These are phyloP conservation scores for Linnaemya tessellans DNA, from an alignment of 2,888 invertebrate genomes.

Conservation along the genomic window DNA sequence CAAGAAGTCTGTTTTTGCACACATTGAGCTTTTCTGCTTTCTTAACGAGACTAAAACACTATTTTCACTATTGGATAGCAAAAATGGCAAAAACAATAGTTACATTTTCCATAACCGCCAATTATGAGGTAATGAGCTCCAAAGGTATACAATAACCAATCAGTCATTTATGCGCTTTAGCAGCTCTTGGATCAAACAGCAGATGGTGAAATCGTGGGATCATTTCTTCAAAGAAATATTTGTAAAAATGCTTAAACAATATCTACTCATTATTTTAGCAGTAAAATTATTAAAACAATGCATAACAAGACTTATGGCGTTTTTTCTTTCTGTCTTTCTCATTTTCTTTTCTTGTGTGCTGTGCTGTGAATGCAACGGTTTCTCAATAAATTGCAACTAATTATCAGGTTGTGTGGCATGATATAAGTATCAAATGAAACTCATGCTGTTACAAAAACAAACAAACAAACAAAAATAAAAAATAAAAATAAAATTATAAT, in stretches of 20 bases:
- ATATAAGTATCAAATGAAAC: not conserved
- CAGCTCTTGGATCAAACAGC: slow-evolving; percentile 28
- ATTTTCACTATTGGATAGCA: slow-evolving; percentile 34
- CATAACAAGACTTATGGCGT: not conserved
- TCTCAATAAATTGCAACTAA: slow-evolving; percentile 42
- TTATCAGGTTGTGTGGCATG: slow-evolving; percentile 17
- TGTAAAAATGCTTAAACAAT: slow-evolving; percentile 41
- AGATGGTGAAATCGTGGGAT: slow-evolving; percentile 72
- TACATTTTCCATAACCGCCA: slow-evolving; percentile 69
- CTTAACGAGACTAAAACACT: slow-evolving; percentile 41
- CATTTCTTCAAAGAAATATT: slow-evolving; percentile 50
- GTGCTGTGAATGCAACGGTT: not conserved
- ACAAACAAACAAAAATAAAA: too few species aligned
- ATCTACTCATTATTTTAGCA: slow-evolving; percentile 30
- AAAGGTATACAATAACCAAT: slow-evolving; percentile 71
- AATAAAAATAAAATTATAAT: not conserved
- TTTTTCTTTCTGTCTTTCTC: too few species aligned
- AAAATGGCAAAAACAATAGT: slow-evolving; percentile 57
- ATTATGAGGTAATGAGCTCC: slow-evolving; percentile 72
- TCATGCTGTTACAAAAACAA: not conserved
- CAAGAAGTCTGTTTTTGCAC: not conserved
- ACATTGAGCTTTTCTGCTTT: slow-evolving; percentile 11
- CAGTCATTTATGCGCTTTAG: slow-evolving; percentile 69
- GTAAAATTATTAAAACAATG: slow-evolving; percentile 32
- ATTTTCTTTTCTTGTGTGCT: not conserved